Base-by-base conservation (phyloP, 2,888 invertebrate genomes). In the Graphium colonna region DNA sequence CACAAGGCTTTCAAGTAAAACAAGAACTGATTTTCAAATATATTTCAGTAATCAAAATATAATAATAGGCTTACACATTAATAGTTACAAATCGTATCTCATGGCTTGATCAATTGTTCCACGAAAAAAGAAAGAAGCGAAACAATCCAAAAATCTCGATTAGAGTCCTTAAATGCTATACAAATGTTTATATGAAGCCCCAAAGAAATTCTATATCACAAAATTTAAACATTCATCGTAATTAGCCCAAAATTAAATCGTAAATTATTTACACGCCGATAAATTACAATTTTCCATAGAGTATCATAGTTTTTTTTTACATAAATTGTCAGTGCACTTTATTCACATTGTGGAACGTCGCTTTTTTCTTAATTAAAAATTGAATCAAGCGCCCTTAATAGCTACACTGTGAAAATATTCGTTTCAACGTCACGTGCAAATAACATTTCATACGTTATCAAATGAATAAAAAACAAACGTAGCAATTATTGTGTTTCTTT, bases 1-100 rank as follows among this genome's bases (percentile, higher is more conserved):
- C 46, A 48, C 48, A 17, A 33, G 31, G 18, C 7, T 3, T 26
- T 13, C 15, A 42, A 81, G 77, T 69, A 57, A 73, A 65, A 62
- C 52, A 55, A 58, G 39, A 26, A 42, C 60, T 75, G 73, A 80
- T 85, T 88, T 89, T 83, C 78, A 87, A 88, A 86, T 88, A 87
- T 88, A 89, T 89, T 88, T 89, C 88, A 84, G 89, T 89, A 88
- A 86, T 88, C 89, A 89, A 89, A 89, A 89, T 89, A 89, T 89
- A 89, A 88, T 88, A 86, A 85, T 88, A 87, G 88, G 88, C 88
- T 89, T 89, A 89, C 76, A 84, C 70, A 66, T 82, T 86, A 87
- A 73, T 87, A 89, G 88, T 88, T 87, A 89, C 82, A 86, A 79
- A 80, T 86, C 82, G 87, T 88, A 86, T 83, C 77, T 68, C 75